Conservation (phyloP, 2,113 vertebrate species). For the Lepus timidus region DNA sequence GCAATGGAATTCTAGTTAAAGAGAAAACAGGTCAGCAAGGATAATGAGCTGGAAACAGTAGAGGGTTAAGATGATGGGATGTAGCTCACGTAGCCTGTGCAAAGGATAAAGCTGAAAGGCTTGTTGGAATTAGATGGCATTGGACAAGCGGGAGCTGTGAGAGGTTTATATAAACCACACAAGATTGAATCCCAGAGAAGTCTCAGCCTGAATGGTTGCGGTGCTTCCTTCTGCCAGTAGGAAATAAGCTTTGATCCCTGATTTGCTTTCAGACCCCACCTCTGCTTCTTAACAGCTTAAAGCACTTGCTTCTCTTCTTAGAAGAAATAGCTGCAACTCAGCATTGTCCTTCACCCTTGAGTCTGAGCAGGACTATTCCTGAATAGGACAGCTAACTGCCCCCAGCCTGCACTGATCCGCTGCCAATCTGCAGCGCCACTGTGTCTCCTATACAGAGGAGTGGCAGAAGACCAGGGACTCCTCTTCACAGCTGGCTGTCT, state of each 20-base stretch:
- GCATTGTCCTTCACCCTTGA: background rate
- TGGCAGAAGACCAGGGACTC: background rate
- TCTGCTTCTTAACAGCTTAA: background rate
- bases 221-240: background rate
- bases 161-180: background rate
- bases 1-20: background rate
- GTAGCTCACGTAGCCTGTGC: background rate
- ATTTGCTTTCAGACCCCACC: background rate
- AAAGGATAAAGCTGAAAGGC: background rate
- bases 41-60: background rate
- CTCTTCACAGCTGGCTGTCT: background rate
- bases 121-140: background rate
- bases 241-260: background rate
- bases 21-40: background rate
- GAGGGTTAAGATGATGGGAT: background rate
- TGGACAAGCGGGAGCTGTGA: background rate
- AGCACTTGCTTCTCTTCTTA: background rate
- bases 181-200: background rate
- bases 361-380: background rate
- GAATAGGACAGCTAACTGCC: background rate
- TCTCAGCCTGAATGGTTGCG: background rate
- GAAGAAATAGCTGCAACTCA: background rate
- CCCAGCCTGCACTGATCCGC: background rate
- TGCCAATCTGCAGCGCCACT: background rate
- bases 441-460: background rate